Evolutionary conservation across 2,888 invertebrate species (phyloP).

Genomic region (Meganola albula): DNA sequence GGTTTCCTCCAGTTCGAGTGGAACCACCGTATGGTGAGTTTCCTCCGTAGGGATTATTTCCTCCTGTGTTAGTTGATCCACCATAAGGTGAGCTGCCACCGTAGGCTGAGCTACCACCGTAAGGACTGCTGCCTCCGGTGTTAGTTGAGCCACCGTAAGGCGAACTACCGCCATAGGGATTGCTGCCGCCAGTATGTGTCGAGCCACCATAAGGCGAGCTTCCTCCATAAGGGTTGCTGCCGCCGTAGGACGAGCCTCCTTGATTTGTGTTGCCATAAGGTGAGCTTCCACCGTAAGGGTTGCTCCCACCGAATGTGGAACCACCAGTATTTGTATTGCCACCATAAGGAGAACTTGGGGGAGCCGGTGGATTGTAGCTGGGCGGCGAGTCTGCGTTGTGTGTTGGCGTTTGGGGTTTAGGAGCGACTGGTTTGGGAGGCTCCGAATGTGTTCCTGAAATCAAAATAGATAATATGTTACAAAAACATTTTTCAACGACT

Average conservation of each 20-base stretch:
- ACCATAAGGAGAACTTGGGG: conserved; percentile 41
- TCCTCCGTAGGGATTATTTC: conserved; percentile 28
- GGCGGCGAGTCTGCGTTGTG: conserved; percentile 53
- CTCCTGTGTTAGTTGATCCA: conserved; percentile 25
- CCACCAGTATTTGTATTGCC: conserved; percentile 25
- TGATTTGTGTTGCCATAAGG: no score
- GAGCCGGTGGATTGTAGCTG: conserved; percentile 64
- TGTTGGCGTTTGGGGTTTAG: conserved; percentile 48
- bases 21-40: conserved; percentile 27
- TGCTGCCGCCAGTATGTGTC: conserved; percentile 25
- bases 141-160: conserved; percentile 25
- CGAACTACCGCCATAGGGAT: conserved; percentile 33
- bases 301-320: conserved; percentile 23
- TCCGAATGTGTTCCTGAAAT: conserved; percentile 61
- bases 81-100: conserved; percentile 31
- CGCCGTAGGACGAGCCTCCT: conserved; percentile 31
- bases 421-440: conserved; percentile 48
- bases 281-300: conserved; percentile 19
- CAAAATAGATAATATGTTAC: neutral
- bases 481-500: neutral
- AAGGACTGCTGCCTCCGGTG: conserved; percentile 25
- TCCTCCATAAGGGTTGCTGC: conserved; percentile 33
- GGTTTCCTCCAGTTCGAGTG: conserved; percentile 8
- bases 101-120: conserved; percentile 30
- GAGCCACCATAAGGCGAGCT: conserved; percentile 27